phyloP scores from a whole-genome alignment of 2,113 vertebrate species.

The Alosa alosa region DNA sequence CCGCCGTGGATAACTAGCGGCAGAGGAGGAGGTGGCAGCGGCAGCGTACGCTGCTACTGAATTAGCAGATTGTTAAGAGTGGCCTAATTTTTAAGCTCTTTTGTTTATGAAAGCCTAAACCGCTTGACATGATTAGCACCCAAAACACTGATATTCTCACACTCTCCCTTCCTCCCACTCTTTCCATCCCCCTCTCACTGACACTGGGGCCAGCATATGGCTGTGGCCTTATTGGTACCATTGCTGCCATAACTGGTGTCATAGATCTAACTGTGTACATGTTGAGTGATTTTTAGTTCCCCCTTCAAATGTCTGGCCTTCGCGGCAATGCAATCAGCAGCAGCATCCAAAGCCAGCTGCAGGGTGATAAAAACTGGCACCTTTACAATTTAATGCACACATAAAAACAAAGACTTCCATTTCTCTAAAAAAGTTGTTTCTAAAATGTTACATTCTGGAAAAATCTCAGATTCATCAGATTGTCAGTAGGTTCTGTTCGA shows the following conservation, averaged over 20 bases:
- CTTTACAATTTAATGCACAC: not conserved
- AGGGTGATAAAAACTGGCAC: not conserved
- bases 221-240: constrained; percentile 20
- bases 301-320: not conserved
- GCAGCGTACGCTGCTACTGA: constrained; percentile 53
- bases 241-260: constrained; percentile 22
- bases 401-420: not conserved
- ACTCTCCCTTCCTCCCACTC: constrained; percentile 29
- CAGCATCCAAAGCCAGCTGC: not conserved
- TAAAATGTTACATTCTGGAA: not conserved
- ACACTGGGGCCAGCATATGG: constrained; percentile 22
- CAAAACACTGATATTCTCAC: constrained; percentile 59
- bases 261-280: not conserved
- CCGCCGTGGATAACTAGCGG: constrained; percentile 54
- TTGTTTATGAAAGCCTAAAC: constrained; percentile 67
- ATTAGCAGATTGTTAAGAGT: constrained; percentile 62
- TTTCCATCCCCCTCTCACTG: constrained; percentile 25
- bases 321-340: not conserved
- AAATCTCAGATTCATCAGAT: not conserved
- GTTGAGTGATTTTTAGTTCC: not conserved
- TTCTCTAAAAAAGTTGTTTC: too few species aligned
- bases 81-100: constrained; percentile 64
- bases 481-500: not conserved
- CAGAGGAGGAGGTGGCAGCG: not conserved
- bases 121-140: constrained; percentile 69